phyloP scores from a whole-genome alignment of 2,113 vertebrate species.

The Prionailurus bengalensis region DNA sequence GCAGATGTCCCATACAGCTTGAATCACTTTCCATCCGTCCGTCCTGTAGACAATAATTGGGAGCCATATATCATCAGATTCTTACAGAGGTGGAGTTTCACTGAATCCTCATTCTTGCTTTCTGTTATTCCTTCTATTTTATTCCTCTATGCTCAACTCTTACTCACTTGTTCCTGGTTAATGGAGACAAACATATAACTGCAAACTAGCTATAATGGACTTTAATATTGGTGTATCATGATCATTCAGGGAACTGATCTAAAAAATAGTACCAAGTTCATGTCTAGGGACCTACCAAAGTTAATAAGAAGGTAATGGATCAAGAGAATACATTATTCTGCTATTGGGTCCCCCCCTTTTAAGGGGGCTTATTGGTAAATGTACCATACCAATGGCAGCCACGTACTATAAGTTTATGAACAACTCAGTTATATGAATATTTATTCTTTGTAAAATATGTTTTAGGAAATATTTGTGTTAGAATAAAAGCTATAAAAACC shows the following conservation, averaged over 20 bases:
- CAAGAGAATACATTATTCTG: neutral
- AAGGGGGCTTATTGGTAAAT: neutral
- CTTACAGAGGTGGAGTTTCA: neutral
- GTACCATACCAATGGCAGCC: neutral
- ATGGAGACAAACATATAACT: neutral
- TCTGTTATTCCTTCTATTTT: neutral
- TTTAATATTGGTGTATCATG: neutral
- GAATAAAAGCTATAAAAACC: neutral
- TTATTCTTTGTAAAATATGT: neutral
- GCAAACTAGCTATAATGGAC: neutral
- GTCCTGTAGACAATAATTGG: neutral
- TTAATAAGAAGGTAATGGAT: neutral
- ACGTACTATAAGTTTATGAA: neutral
- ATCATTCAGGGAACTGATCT: neutral
- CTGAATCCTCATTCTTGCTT: neutral
- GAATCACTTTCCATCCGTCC: neutral
- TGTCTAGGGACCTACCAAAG: neutral
- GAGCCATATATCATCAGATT: neutral
- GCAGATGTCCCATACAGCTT: neutral
- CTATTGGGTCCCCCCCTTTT: neutral
- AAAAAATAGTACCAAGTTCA: neutral
- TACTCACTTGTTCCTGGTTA: neutral
- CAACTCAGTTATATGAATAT: neutral
- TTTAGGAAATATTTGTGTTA: neutral
- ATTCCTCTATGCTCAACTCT: neutral